Evolutionary conservation across 2,113 vertebrate species (phyloP), one percentile per base, ranked within the genome.

Genomic region (Microtus oregoni): DNA sequence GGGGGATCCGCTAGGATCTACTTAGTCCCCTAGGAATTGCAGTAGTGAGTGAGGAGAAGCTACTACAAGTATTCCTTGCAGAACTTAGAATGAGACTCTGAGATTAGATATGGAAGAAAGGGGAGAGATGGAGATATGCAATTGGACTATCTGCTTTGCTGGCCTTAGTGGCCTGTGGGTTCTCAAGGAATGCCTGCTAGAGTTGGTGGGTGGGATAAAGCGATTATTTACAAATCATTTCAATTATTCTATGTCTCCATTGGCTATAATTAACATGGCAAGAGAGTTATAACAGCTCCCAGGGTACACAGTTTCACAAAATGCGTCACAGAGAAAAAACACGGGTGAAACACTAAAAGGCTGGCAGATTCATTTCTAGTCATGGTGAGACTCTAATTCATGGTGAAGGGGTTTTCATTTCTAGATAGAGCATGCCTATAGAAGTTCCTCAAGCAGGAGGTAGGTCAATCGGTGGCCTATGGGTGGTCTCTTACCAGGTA

Each of bases 381-480:
- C 99, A 99, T 86, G 99, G 99, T 0, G 99, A 99, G 89, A 99
- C 41, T 41, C 99, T 99, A 99, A 99, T 99, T 55, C 99, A 99
- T 17, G 99, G 99, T 3, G 99, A 99, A 0, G 99, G 99, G 0
- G 99, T 99, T 95, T 99, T 99, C 99, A 50, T 99, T 99, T 90
- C 99, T 1, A 99, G 99, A 1, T 99, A 99, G 0, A 99, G 99
- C 99, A 99, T 50, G 32, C 99, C 99, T 99, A 99, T 99, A 0
- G 99, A 99, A 6, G 99, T 99, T 0, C 99, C 99, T 44, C 99
- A 98, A 89, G 99, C 99, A 6, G 99, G 99, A 0, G 99, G 99
- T 99, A 99, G 99, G 15, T 99, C 99, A 99, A 99, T 99, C 0
- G 99, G 99, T 17, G 99, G 4, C 99, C 99, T 99, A 99, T 99